Evolutionary conservation across 1,140 invertebrate species (phyloP).

Genomic region (Atta cephalotes): DNA sequence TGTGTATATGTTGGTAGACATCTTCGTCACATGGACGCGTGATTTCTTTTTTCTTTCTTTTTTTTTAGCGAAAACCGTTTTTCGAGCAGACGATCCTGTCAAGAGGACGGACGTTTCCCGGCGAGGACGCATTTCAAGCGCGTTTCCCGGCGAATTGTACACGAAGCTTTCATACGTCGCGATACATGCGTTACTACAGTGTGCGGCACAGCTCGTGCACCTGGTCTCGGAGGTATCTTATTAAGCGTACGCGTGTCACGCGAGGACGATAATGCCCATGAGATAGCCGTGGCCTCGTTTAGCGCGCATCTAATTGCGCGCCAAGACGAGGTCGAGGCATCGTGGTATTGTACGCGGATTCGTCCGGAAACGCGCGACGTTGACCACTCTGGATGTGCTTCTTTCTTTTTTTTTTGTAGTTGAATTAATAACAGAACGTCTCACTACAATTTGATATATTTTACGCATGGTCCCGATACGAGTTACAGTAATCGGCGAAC

Average conservation of each 20-base stretch:
- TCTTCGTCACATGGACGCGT: constrained; percentile 44
- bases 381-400: constrained; percentile 42
- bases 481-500: constrained; percentile 52
- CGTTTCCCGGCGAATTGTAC: constrained; percentile 10
- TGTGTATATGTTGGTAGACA: constrained; percentile 1
- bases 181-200: constrained; percentile 10
- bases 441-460: constrained; percentile 63
- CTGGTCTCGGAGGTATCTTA: constrained; percentile 37
- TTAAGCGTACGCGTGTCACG: constrained; percentile 37
- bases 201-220: constrained; percentile 4
- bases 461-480: constrained; percentile 71
- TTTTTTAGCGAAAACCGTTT: not conserved
- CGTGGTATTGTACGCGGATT: constrained; percentile 31
- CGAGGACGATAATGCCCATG: constrained; percentile 45
- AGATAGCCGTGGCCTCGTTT: constrained; percentile 42
- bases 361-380: constrained; percentile 19
- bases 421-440: constrained; percentile 50
- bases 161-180: constrained; percentile 41
- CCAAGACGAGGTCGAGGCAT: constrained; percentile 45
- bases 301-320: constrained; percentile 9
- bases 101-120: not conserved
- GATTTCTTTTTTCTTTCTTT: not conserved
- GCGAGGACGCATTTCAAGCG: not conserved
- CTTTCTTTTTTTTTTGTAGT: not conserved
- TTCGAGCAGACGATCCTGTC: constrained; percentile 27